Percentiles rank a stretch among this genome's conserved stretches.
Conservation (phyloP, 1,140 invertebrate species). For the Drosophila pseudoobscura region DNA sequence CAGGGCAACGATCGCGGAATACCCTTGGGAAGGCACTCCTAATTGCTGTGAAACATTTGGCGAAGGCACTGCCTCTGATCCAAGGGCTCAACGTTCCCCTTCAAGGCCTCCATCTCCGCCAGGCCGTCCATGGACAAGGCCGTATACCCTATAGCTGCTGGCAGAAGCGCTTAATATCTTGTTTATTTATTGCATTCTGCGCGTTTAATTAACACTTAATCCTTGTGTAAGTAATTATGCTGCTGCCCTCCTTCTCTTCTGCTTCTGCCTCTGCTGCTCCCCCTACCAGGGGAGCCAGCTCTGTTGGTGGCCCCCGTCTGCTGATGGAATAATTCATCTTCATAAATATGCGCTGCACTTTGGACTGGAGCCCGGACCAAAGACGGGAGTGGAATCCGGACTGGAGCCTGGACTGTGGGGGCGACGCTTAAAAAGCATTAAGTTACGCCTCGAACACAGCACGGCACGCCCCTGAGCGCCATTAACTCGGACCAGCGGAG, state of each 20-base stretch:
- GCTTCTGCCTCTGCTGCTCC: conserved; percentile 11
- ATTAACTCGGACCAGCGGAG: conserved; percentile 50
- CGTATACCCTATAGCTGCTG: conserved; percentile 10
- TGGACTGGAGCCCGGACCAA: conserved; percentile 25
- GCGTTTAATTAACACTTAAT: conserved; percentile 82
- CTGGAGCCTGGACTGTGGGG: conserved; percentile 24
- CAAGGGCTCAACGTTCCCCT: neutral
- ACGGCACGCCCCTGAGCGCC: conserved; percentile 70
- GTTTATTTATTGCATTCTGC: conserved; percentile 81
- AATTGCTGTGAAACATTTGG: neutral
- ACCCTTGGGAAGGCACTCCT: neutral
- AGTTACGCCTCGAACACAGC: conserved; percentile 63
- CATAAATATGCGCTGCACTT: conserved; percentile 80
- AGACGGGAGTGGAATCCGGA: conserved; percentile 4
- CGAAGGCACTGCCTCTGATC: neutral
- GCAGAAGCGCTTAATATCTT: conserved; percentile 73
- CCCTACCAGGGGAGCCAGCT: conserved; percentile 4
- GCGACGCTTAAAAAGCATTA: conserved; percentile 79
- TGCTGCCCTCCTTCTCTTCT: conserved; percentile 14
- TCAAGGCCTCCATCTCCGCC: too few species aligned
- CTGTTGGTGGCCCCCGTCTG: conserved; percentile 39
- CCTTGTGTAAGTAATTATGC: conserved; percentile 80
- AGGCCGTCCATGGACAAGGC: neutral
- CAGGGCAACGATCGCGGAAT: neutral
- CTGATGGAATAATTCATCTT: conserved; percentile 79